phyloP scores from a whole-genome alignment of 2,797 vertebrate species.

The Eidolon dupreanum region DNA sequence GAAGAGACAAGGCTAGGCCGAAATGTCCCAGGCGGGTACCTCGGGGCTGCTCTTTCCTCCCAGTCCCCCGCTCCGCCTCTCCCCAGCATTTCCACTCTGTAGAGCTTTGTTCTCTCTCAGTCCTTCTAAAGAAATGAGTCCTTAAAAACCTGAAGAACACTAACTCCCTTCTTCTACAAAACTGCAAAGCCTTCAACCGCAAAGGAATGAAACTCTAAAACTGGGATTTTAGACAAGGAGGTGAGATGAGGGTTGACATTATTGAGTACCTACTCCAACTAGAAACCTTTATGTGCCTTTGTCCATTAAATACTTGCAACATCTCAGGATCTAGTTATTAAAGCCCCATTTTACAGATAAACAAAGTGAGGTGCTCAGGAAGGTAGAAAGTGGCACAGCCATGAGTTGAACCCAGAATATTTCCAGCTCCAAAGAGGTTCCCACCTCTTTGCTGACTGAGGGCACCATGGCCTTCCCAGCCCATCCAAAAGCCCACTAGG shows the following conservation, averaged over 20 bases:
- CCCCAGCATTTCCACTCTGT: neutral
- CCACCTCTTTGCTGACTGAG: neutral
- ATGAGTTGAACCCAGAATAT: neutral
- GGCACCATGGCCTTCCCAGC: neutral
- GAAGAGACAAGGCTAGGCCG: neutral
- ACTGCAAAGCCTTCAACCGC: neutral
- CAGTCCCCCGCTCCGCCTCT: too few species aligned
- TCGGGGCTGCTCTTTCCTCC: neutral
- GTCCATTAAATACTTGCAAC: neutral
- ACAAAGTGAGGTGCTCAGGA: neutral
- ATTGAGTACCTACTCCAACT: neutral
- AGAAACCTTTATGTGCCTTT: neutral
- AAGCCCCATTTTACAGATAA: neutral
- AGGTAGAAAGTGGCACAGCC: neutral
- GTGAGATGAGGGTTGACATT: neutral
- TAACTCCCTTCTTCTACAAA: neutral
- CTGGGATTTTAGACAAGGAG: neutral
- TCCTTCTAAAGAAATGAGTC: neutral
- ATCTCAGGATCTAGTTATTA: neutral
- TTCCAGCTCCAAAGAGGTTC: neutral
- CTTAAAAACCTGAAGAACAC: neutral
- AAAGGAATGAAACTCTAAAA: neutral
- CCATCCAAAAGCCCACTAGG: neutral
- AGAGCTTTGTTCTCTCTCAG: neutral
- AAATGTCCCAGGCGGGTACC: rapidly evolving